Evolutionary conservation across 2,888 invertebrate species (phyloP).

Genomic region (Eilema sororculum): DNA sequence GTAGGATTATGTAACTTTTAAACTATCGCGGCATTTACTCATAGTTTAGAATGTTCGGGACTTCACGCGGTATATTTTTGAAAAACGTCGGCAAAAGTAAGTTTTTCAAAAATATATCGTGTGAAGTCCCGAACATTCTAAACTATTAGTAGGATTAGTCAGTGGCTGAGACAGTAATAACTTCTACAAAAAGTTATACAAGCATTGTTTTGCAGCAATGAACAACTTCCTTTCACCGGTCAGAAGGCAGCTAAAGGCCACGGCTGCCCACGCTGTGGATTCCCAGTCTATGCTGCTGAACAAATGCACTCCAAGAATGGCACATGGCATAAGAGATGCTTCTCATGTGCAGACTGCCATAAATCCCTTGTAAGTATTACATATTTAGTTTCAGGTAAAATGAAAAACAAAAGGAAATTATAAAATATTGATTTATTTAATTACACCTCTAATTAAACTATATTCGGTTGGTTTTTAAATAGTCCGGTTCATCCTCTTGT

Average conservation of each 20-base stretch:
- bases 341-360: conserved; percentile 95
- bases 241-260: conserved; percentile 91
- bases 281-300: conserved; percentile 97
- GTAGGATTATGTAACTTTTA: too few relatives aligned
- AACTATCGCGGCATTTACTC: too few relatives aligned
- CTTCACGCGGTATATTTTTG: too few relatives aligned
- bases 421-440: conserved; percentile 21
- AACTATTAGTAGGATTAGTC: too few relatives aligned
- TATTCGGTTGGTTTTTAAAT: conserved; percentile 88
- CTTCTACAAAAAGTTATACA: not conserved
- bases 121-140: too few relatives aligned
- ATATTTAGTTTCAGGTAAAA: conserved; percentile 16
- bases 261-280: conserved; percentile 95
- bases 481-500: conserved; percentile 85
- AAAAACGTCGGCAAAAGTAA: too few relatives aligned
- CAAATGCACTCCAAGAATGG: conserved; percentile 98
- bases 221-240: conserved; percentile 91
- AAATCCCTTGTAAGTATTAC: conserved; percentile 89
- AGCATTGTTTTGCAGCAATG: conserved; percentile 84
- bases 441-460: conserved; percentile 73
- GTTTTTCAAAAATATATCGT: too few relatives aligned
- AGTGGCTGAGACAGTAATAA: too few relatives aligned
- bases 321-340: conserved; percentile 97
- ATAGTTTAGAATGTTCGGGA: too few relatives aligned
- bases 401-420: conserved; percentile 22